Percentiles rank a stretch among this genome's conserved stretches.
These are phyloP conservation scores for Brotula barbata DNA, from an alignment of 2,797 vertebrate genomes.

Conservation along the genomic window DNA sequence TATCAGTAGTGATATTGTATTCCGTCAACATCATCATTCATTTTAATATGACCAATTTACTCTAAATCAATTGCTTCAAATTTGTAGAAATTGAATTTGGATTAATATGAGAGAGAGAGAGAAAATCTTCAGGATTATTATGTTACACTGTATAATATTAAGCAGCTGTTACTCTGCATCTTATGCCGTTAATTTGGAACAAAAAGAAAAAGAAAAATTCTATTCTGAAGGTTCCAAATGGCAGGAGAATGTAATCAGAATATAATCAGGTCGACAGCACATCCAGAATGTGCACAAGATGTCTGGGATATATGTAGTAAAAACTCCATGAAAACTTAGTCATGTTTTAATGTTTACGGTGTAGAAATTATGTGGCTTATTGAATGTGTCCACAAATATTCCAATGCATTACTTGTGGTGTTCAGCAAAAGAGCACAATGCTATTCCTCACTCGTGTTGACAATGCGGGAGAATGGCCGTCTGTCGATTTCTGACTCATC, in stretches of 20 bases:
- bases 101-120: background rate
- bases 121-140: background rate
- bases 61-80: too few species aligned
- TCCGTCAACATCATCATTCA: too few species aligned
- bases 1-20: too few species aligned
- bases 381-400: background rate
- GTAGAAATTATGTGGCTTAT: background rate
- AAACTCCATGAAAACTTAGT: too few species aligned
- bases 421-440: constrained; percentile 7
- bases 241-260: background rate
- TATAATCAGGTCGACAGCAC: too few species aligned
- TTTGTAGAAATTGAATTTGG: too few species aligned
- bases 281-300: background rate
- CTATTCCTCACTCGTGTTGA: background rate
- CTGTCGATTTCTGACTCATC: background rate
- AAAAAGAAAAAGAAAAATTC: background rate
- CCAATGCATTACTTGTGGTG: background rate
- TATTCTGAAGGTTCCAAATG: background rate
- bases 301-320: background rate
- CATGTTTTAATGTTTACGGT: too few species aligned
- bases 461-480: background rate
- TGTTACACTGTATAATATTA: background rate
- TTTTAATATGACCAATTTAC: too few species aligned
- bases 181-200: background rate
- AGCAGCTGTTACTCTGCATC: background rate